These are phyloP conservation scores for Phoxinus phoxinus DNA, from an alignment of 2,113 vertebrate genomes.

Conservation along the genomic window DNA sequence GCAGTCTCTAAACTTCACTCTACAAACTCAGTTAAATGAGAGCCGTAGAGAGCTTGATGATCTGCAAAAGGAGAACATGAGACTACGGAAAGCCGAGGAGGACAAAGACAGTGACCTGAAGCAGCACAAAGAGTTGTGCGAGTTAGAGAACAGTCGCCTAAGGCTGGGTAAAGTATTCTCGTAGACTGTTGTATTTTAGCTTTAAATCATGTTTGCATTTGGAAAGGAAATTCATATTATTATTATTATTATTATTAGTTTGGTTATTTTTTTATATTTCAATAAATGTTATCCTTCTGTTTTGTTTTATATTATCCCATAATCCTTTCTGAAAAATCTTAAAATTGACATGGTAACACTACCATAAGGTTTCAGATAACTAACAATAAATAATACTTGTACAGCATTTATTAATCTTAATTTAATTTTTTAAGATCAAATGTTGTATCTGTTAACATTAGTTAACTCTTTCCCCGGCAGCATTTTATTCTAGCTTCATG, in stretches of 20 bases:
- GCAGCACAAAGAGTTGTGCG: slow-evolving; percentile 75
- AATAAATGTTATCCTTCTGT: not conserved
- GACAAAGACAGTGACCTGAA: slow-evolving; percentile 77
- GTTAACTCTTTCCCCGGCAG: too few relatives aligned
- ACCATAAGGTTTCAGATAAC: too few relatives aligned
- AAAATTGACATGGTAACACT: too few relatives aligned
- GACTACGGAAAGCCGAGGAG: slow-evolving; percentile 75
- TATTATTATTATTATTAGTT: too few relatives aligned
- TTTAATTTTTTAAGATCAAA: too few relatives aligned
- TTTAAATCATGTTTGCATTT: slow-evolving; percentile 8
- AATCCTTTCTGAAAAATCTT: not conserved
- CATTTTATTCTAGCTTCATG: too few relatives aligned
- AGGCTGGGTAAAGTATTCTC: slow-evolving; percentile 76
- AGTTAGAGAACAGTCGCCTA: slow-evolving; percentile 73
- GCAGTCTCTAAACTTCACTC: slow-evolving; percentile 77
- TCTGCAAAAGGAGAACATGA: slow-evolving; percentile 81
- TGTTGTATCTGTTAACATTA: too few relatives aligned
- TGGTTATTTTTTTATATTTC: not conserved
- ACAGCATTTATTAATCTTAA: too few relatives aligned
- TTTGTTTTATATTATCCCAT: not conserved
- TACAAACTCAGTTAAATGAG: slow-evolving; percentile 81
- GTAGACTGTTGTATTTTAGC: not conserved
- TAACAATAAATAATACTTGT: too few relatives aligned
- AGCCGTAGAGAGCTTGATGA: slow-evolving; percentile 77
- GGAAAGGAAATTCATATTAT: not conserved